Evolutionary conservation across 2,797 vertebrate species (phyloP).

Genomic region (Neosalanx taihuensis): DNA sequence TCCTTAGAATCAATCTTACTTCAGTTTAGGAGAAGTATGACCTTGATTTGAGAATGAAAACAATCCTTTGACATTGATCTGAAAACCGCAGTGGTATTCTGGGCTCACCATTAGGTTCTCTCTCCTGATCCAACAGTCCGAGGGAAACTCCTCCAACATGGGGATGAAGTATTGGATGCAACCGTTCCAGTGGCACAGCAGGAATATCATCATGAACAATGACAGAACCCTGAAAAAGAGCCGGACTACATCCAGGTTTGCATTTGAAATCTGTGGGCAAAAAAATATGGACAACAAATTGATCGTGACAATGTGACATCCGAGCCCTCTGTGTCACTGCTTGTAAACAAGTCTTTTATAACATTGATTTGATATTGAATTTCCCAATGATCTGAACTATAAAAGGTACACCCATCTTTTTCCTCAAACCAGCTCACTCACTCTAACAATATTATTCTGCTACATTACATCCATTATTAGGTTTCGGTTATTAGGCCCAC

Average conservation of each 20-base stretch:
- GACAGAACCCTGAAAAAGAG: conserved; percentile 74
- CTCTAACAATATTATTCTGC: no score
- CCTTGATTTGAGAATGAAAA: no score
- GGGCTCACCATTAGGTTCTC: conserved; percentile 75
- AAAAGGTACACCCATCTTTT: no score
- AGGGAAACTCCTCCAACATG: conserved; percentile 77
- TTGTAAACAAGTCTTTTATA: no score
- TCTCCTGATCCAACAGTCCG: conserved; percentile 76
- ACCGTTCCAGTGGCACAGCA: conserved; percentile 81
- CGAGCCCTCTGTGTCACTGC: no score
- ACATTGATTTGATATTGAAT: no score
- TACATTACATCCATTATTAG: no score
- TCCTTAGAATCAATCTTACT: not conserved
- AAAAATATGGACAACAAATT: not conserved
- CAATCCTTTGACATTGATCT: no score
- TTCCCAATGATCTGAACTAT: no score
- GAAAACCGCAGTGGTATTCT: not conserved
- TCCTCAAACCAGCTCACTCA: no score
- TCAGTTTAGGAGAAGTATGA: no score
- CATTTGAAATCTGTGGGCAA: conserved; percentile 70
- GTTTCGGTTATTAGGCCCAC: no score
- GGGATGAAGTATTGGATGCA: conserved; percentile 82
- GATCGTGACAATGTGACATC: not conserved
- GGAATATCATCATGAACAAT: conserved; percentile 79
- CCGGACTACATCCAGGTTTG: conserved; percentile 75